Evolutionary conservation across 2,888 invertebrate species (phyloP).

Genomic region (Pilophorus perplexus): DNA sequence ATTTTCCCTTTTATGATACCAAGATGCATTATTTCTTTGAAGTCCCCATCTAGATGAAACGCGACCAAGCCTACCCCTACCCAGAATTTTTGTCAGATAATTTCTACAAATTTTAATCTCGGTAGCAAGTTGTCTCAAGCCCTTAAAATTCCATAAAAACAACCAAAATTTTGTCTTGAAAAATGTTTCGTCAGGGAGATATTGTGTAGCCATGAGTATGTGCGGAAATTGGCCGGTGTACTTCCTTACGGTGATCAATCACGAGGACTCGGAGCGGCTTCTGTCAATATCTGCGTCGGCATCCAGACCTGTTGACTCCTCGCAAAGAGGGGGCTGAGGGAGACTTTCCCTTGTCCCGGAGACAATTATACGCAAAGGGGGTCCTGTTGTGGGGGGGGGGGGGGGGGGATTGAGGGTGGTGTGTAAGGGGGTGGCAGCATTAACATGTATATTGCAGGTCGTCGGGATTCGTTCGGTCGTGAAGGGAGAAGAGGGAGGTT

Average conservation of each 20-base stretch:
- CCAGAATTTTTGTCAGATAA: too few species aligned
- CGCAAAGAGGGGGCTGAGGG: too few species aligned
- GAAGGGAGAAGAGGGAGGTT: background rate
- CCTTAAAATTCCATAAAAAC: too few species aligned
- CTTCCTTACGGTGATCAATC: conserved; percentile 13
- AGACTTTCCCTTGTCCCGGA: conserved; percentile 10
- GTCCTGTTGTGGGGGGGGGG: background rate
- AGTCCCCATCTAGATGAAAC: too few species aligned
- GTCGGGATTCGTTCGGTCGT: conserved; percentile 9
- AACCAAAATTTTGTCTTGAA: too few species aligned
- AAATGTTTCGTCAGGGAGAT: too few species aligned
- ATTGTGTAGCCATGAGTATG: too few species aligned
- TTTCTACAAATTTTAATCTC: too few species aligned
- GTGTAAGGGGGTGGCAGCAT: conserved; percentile 5
- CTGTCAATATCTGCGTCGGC: conserved; percentile 17
- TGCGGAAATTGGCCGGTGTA: conserved; percentile 12
- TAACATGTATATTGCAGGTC: conserved; percentile 38
- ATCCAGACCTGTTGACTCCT: conserved; percentile 21
- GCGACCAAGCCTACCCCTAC: too few species aligned
- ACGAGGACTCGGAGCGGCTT: conserved; percentile 2
- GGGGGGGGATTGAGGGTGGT: background rate
- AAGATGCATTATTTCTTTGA: too few species aligned
- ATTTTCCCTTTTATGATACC: too few species aligned
- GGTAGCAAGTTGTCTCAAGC: too few species aligned
- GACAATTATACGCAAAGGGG: conserved; percentile 19